Evolutionary conservation across 2,113 vertebrate genomes (phyloP), one percentile per base, ranked within the genome.

Genomic region (Vulpes vulpes): DNA sequence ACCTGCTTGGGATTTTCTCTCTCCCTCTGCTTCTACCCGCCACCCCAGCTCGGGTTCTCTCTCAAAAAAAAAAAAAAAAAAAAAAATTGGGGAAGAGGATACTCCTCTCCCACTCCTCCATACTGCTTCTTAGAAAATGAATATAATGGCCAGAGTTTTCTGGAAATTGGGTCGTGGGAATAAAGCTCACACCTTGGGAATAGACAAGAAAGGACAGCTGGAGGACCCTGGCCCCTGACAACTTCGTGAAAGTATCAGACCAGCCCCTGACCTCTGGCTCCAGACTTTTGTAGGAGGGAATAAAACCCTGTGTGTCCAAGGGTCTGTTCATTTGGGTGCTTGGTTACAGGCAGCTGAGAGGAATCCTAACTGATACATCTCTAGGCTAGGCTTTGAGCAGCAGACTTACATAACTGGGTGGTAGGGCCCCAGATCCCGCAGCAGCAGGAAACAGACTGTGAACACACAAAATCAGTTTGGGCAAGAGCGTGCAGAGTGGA

Each of bases 211-310:
- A n/a, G 22, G 38, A 65, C 14, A 76, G 11, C 69, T 17, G 11
- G 43, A 73, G 86, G 65, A 43, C 27, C 27, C 27, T 32, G 85
- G n/a, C 19, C 43, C 11, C 57, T 32, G 65, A 74, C 43, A 55
- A 76, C 43, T 12, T 74, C 49, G 74, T 49, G 67, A 49, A 65
- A 65, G 59, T 67, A 14, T 51, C 76, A 62, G 65, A 17, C 32
- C 12, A 89, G 43, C 25, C 91, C 53, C 80, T 53, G 65, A 55
- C 17, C 53, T 81, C n/a, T 20, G 30, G 51, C 71, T 80, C 51
- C 65, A 60, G 69, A 89, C 67, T 95, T n/a, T 59, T n/a, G 60
- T 14, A 74, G 25, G 23, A 67, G 32, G 90, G 43, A 82, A 71
- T 23, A 81, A 78, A 94, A 30, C 30, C 22, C 5, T 43, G 22